Evolutionary conservation across 2,113 vertebrate genomes (phyloP), one percentile per base, ranked within the genome.

Genomic region (Mixornis gularis): DNA sequence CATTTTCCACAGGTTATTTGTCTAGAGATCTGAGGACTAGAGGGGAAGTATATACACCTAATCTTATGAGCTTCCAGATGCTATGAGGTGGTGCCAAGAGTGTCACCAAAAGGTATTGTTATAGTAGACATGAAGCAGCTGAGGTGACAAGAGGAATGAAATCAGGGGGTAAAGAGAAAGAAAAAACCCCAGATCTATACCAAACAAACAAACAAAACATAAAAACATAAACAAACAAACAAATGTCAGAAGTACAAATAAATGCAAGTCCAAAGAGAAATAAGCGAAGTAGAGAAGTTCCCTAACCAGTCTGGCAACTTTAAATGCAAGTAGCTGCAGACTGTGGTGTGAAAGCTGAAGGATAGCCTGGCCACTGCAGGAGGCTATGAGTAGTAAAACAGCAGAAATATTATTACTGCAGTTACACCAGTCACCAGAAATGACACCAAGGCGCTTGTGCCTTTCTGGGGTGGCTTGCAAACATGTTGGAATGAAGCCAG

Each of bases 31-130:
- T 52, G 77, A 74, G 13, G 32, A 40, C 48, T 58, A 48, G 30
- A 69, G 25, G 30, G 30, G 16, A n/a, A 66, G 20, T 25, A 43
- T 9, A 9, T 6, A 36, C 44, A 73, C 25, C 8, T 43, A 60
- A 74, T 24, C 8, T 65, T 56, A 49, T 0, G 2, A 86, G 34
- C 17, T 78, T 30, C 13, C 13, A 63, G 44, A 7, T 55, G 38
- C 52, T 68, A 38, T 0, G 4, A 53, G 27, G 19, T 74, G 19
- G 22, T 46, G 29, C 25, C 38, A 40, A 38, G 20, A 52, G 10
- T 0, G 0, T 29, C 17, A 32, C 17, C 14, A 38, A 74, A 60
- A 73, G 6, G 38, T 34, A 49, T 7, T 3, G 0, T 34, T 71
- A n/a, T 12, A n/a, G 53, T 46, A 73, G 21, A 62, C 38, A n/a